Base-by-base conservation (phyloP, 2,797 vertebrate species). In the Hemibagrus guttatus region DNA sequence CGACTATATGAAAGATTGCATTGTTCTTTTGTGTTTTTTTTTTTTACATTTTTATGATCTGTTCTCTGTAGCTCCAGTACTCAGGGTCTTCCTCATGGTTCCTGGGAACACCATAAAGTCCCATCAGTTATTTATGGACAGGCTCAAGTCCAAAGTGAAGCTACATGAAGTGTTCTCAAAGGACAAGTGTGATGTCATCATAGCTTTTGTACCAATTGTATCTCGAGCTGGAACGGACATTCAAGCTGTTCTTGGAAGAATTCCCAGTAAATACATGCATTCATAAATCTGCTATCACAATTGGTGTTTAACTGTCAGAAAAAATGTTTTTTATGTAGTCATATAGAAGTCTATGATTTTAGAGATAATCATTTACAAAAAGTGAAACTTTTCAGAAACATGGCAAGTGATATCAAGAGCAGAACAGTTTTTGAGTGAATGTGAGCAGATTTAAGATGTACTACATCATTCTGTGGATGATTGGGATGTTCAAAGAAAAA, bases 211-310 rank as follows among this genome's bases (percentile, higher is more conserved):
- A 26, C 23, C 85, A 1, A 76, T 87, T 2, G 49, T 76, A 49
- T 87, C 80, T 68, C 69, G 80, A 66, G 69, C 68, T 83, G 85
- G 81, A 58, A 87, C 85, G 0, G 81, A 87, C 71, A 75, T 87
- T 46, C 19, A 83, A 35, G 80, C 69, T 54, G 81, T 71, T 39
- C n/a, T 83, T 72, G 2, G 83, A 26, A 56, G 0, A n/a, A 66
- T 87, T 28, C 59, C 31, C 2, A 52, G 81, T 87, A 87, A 75
- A 28, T 28, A 35, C 28, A 35, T 9, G 31, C 31, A 39, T 69
- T 4, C 39, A 26, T 26, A 23, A 0, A 21, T 8, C 39, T 42
- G 21, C 68, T 71, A 42, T 71, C 35, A 42, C 68, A 71, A 2
- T 71, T 35, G 7, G 4, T 35, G 5, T 28, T 64, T 14, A 64